These are phyloP conservation scores for Biston betularia DNA, from an alignment of 2,888 invertebrate genomes.

Conservation along the genomic window DNA sequence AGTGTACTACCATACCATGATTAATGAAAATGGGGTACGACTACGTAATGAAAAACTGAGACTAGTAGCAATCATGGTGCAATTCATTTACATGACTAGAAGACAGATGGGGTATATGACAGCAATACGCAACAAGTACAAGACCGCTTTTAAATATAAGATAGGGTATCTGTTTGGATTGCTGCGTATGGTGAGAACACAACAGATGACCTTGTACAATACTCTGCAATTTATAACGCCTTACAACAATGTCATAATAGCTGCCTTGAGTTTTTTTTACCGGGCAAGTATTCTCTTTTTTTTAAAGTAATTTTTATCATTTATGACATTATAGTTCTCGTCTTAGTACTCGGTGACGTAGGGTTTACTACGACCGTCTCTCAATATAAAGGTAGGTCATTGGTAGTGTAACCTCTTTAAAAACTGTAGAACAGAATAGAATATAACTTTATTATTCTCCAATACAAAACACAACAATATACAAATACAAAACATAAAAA, in stretches of 20 bases:
- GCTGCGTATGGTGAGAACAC: conserved; percentile 3
- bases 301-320: not conserved
- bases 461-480: no score
- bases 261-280: not conserved
- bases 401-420: no score
- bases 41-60: not conserved
- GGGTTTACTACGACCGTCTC: no score
- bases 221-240: not conserved
- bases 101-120: conserved; percentile 8
- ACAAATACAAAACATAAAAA: no score
- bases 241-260: not conserved
- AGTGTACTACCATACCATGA: not conserved
- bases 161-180: conserved; percentile 8
- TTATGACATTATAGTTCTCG: not conserved
- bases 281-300: not conserved
- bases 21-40: not conserved
- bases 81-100: conserved; percentile 15
- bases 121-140: conserved; percentile 5
- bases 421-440: no score
- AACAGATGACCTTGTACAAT: not conserved
- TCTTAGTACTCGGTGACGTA: no score
- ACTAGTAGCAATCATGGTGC: not conserved
- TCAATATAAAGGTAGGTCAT: no score
- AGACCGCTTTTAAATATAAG: not conserved
- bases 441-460: no score